These are phyloP conservation scores for Bolborhynchus lineola DNA, from an alignment of 2,113 vertebrate species.

Conservation along the genomic window DNA sequence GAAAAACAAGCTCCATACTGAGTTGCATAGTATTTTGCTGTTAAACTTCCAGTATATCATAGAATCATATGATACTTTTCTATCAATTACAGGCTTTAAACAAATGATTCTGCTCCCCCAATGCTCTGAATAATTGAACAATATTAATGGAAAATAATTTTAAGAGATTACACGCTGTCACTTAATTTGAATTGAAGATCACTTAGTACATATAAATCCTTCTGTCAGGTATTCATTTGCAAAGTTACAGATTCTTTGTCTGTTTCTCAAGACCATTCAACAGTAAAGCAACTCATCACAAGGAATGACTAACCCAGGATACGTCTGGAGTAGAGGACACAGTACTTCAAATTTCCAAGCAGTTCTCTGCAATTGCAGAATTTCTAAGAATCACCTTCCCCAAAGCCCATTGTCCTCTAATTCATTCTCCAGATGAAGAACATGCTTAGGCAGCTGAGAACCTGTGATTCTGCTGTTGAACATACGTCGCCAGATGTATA, in stretches of 20 bases:
- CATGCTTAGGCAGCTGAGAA: background rate
- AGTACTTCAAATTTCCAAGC: background rate
- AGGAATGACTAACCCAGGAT: background rate
- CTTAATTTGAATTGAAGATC: background rate
- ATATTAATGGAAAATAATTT: background rate
- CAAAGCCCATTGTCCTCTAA: background rate
- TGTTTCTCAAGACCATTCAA: background rate
- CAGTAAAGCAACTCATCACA: background rate
- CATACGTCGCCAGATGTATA: background rate
- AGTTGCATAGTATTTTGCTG: background rate
- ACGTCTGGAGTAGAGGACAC: background rate
- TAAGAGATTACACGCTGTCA: background rate
- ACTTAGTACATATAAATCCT: background rate
- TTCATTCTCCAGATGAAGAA: background rate
- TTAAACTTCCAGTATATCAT: background rate
- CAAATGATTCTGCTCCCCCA: background rate
- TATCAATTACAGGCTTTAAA: background rate
- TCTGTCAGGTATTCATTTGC: background rate
- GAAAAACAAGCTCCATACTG: background rate
- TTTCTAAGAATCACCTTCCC: background rate
- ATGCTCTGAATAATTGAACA: background rate
- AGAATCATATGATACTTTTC: background rate
- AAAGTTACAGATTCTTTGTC: background rate
- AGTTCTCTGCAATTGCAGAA: background rate
- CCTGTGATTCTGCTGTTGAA: background rate